Conservation (phyloP, 2,888 invertebrate species). For the Hirtodrosophila alboralis region DNA sequence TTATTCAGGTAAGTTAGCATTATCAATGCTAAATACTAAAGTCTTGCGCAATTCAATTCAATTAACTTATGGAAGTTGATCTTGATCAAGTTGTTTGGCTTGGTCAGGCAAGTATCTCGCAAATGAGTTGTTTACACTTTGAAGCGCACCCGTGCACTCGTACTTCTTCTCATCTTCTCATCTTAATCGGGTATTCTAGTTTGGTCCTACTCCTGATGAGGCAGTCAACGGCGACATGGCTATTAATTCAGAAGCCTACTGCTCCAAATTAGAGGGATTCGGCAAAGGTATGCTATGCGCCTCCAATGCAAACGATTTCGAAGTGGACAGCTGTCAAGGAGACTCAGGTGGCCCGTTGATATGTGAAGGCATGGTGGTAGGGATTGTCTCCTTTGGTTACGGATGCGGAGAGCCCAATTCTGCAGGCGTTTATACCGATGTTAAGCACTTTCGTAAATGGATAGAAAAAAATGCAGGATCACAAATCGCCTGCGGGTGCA, state of each 20-base stretch:
- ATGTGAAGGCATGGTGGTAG: conserved; percentile 41
- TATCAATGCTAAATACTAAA: too few relatives aligned
- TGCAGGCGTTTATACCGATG: conserved; percentile 63
- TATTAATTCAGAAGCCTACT: conserved; percentile 24
- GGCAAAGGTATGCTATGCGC: conserved; percentile 62
- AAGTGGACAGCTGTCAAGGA: conserved; percentile 67
- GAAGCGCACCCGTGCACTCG: background rate
- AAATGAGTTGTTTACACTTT: background rate
- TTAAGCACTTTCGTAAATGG: conserved; percentile 51
- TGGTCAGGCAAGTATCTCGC: too few relatives aligned
- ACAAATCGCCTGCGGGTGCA: background rate
- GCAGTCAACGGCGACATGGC: conserved; percentile 52
- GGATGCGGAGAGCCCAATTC: conserved; percentile 49
- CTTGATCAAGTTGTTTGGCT: too few relatives aligned
- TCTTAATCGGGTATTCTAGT: conserved; percentile 26
- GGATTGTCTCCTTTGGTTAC: conserved; percentile 69
- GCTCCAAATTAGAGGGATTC: conserved; percentile 10
- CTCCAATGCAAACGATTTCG: conserved; percentile 31
- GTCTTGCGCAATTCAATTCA: too few relatives aligned
- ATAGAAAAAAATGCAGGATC: conserved; percentile 32
- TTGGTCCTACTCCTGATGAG: conserved; percentile 62
- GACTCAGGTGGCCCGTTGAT: conserved; percentile 74
- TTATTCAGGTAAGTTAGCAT: conserved; percentile 49
- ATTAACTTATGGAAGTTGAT: too few relatives aligned
- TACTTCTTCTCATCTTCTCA: background rate